Evolutionary conservation across 2,888 invertebrate genomes (phyloP).

Genomic region (Leptinotarsa peninsularis): DNA sequence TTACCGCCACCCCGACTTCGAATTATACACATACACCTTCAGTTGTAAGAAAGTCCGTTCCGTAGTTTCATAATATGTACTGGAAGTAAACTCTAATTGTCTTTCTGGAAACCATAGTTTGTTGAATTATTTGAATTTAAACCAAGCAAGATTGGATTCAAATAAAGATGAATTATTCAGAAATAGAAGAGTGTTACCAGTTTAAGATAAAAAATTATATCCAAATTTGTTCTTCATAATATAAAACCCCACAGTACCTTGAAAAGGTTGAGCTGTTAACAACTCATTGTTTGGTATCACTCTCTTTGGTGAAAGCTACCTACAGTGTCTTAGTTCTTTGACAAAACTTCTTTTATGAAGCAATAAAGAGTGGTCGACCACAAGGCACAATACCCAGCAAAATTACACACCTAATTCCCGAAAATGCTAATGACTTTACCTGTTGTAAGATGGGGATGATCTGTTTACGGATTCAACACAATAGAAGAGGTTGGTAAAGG

Average conservation of each 20-base stretch:
- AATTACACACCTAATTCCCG: slow-evolving; percentile 46
- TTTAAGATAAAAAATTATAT: too few relatives aligned
- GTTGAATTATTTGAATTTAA: too few relatives aligned
- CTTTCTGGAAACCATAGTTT: too few relatives aligned
- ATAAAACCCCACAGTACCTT: background rate
- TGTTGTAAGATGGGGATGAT: slow-evolving; percentile 49
- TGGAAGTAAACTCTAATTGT: too few relatives aligned
- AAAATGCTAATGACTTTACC: slow-evolving; percentile 49
- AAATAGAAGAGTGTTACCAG: too few relatives aligned
- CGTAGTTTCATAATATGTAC: too few relatives aligned
- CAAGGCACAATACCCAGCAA: slow-evolving; percentile 30
- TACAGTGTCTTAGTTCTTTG: background rate
- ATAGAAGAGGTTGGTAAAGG: slow-evolving; percentile 39
- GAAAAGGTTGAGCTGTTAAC: slow-evolving; percentile 8
- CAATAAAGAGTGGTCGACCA: slow-evolving; percentile 2
- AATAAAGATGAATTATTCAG: too few relatives aligned
- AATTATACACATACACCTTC: too few relatives aligned
- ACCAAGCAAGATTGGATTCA: too few relatives aligned
- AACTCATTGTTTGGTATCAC: slow-evolving; percentile 13
- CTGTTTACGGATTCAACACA: slow-evolving; percentile 41
- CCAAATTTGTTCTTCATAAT: background rate
- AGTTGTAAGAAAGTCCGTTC: too few relatives aligned
- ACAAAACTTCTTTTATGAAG: background rate
- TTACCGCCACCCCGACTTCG: too few relatives aligned
- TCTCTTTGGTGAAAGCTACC: background rate